These are phyloP conservation scores for Otocyon megalotis DNA, from an alignment of 2,113 vertebrate species.

Conservation along the genomic window DNA sequence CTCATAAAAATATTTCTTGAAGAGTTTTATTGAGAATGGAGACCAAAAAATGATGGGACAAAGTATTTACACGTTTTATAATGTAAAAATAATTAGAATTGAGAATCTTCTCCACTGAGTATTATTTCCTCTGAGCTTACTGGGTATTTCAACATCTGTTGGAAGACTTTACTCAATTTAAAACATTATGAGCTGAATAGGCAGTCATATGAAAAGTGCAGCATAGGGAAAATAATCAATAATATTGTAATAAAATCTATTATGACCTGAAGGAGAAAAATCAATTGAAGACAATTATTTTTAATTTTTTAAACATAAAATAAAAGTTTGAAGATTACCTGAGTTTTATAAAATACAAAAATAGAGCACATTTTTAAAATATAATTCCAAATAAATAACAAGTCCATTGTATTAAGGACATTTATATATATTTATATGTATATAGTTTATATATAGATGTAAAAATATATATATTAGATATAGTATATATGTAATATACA, in stretches of 20 bases:
- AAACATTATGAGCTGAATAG: background rate
- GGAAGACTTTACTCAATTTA: background rate
- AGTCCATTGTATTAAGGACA: background rate
- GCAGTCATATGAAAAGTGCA: background rate
- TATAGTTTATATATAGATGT: background rate
- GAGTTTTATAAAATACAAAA: background rate
- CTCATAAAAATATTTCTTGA: background rate
- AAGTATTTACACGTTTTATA: background rate
- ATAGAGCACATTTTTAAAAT: background rate
- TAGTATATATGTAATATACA: background rate
- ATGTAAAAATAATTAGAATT: background rate
- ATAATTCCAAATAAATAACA: background rate
- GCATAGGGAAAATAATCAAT: background rate
- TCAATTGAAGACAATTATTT: background rate
- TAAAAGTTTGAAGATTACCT: background rate
- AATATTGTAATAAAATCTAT: background rate
- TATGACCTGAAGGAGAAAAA: background rate
- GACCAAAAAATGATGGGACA: background rate
- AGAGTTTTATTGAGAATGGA: background rate
- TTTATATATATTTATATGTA: background rate
- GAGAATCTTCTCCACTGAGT: background rate
- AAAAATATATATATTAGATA: background rate
- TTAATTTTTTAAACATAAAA: background rate
- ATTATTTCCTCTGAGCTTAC: background rate
- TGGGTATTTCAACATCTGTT: background rate